Base-by-base conservation (phyloP, 2,113 vertebrate species). In the Hippopotamus amphibius region DNA sequence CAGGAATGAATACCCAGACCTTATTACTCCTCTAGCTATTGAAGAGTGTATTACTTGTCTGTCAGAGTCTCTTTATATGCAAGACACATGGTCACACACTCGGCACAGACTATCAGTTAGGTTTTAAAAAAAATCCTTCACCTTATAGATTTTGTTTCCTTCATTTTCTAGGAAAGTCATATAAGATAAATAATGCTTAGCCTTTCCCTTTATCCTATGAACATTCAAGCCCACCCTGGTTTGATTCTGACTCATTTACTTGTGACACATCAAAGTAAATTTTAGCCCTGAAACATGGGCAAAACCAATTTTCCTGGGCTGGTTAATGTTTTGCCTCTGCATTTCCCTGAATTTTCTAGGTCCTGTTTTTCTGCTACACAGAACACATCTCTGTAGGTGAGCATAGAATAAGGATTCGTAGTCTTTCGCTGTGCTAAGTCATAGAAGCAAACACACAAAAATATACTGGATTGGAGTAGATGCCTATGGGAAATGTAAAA, bases 151-250 rank as follows among this genome's bases (percentile, higher is more conserved):
- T 94, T 77, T 96, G 63, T 89, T 96, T 92, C 71, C 37, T 95
- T 98, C 41, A 85, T 91, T 88, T 96, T 92, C 41, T 92, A 77
- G 43, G 24, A 77, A 96, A 95, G 69, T 48, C 88, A 61, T 72
- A 88, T 57, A 65, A 89, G 48, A 76, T 92, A 80, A 96, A 79
- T 17, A 91, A 88, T 46, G 13, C 12, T 33, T 59, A 72, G 22
- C 69, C 33, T 89, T 95, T 79, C 43, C 30, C 21, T 79, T 80
- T 80, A 59, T 69, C 88, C 61, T 84, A 7, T 88, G 80, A 95
- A 59, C 53, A 88, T 77, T 71, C 65, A 17, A 61, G 83, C 63
- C 79, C 21, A 77, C 24, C 21, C 53, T 84, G 57, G 50, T 74
- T 83, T 76, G 82, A 84, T 76, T 15, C 65, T 85, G 79, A 89